Evolutionary conservation across 2,797 vertebrate genomes (phyloP).

Genomic region (Hapalemur alaotrensis): DNA sequence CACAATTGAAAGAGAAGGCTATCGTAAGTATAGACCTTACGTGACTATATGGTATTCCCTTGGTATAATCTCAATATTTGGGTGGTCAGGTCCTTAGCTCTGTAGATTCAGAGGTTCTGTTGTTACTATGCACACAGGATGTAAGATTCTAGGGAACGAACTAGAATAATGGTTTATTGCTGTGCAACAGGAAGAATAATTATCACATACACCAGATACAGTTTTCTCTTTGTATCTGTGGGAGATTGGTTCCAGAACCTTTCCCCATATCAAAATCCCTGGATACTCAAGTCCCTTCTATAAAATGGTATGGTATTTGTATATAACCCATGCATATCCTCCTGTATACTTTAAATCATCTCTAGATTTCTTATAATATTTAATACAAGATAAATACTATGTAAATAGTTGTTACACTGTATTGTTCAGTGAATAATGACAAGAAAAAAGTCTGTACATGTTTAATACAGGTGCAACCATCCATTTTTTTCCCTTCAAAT

Average conservation of each 20-base stretch:
- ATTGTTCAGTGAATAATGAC: background rate
- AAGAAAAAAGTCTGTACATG: background rate
- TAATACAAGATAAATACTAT: background rate
- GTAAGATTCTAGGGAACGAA: background rate
- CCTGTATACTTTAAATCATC: background rate
- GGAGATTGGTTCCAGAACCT: background rate
- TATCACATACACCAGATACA: background rate
- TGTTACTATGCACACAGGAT: background rate
- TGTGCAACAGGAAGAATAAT: conserved; percentile 1
- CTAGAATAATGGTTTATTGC: background rate
- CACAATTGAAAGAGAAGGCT: background rate
- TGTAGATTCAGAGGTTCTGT: conserved; percentile 28
- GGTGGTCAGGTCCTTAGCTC: background rate
- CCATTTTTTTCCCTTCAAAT: background rate
- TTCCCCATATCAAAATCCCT: background rate
- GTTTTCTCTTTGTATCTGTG: background rate
- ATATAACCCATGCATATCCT: background rate
- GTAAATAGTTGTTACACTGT: background rate
- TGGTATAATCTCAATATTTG: background rate
- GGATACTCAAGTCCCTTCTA: background rate
- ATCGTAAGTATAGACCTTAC: background rate
- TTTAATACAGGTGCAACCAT: background rate
- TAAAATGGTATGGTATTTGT: background rate
- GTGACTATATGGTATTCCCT: background rate
- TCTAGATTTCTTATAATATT: background rate